Conservation (phyloP, 2,113 vertebrate genomes). For the Hemiscyllium ocellatum region DNA sequence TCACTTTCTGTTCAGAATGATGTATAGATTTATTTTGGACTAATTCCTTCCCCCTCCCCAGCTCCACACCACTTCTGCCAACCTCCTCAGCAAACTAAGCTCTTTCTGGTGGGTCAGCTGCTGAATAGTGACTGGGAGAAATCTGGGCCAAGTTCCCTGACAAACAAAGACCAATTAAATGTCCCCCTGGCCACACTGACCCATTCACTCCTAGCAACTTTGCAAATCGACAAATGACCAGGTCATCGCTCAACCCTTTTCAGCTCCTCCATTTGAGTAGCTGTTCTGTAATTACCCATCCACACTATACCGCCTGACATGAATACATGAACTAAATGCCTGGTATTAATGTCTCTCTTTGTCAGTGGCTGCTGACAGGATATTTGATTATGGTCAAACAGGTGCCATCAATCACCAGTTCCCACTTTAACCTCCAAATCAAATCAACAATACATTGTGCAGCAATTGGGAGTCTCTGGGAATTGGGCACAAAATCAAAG, state of each 20-base stretch:
- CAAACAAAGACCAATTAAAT: background rate
- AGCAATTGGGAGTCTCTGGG: background rate
- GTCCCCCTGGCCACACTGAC: constrained; percentile 18
- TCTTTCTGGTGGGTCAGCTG: background rate
- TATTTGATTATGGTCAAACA: background rate
- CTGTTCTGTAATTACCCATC: background rate
- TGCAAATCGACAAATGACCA: background rate
- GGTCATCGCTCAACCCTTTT: background rate
- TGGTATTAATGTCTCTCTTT: background rate
- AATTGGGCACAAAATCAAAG: background rate
- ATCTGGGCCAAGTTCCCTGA: background rate
- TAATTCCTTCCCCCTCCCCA: background rate
- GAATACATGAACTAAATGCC: background rate
- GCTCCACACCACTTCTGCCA: background rate
- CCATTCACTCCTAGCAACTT: background rate
- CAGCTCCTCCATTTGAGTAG: background rate
- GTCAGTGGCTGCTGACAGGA: background rate
- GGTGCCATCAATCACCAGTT: background rate
- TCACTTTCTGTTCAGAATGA: background rate
- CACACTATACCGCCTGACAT: background rate
- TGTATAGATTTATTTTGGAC: background rate
- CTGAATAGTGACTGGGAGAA: background rate
- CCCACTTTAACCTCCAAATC: background rate
- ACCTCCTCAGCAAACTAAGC: background rate
- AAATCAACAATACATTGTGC: background rate